A percentile compares a stretch with the other conserved stretches of the same genome.
These are phyloP conservation scores for Oxycera nigricornis DNA, from an alignment of 2,888 invertebrate species.

Conservation along the genomic window DNA sequence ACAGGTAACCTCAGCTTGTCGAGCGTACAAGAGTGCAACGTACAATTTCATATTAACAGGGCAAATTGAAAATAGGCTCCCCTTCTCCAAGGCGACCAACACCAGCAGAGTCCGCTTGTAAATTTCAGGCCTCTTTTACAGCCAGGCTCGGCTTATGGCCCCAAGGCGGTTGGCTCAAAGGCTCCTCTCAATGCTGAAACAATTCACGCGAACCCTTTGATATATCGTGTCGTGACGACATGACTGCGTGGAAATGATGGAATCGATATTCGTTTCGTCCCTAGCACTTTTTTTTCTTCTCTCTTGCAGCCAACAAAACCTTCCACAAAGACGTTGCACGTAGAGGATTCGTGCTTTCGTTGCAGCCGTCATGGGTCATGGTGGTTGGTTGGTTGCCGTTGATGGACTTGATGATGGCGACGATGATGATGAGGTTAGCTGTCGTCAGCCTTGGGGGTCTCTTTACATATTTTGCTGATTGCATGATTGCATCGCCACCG, in stretches of 20 bases:
- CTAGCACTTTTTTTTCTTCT: not conserved
- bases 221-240: not conserved
- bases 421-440: constrained; percentile 20
- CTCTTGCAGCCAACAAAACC: not conserved
- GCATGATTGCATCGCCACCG: constrained; percentile 29
- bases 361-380: not conserved
- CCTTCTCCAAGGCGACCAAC: too few relatives aligned
- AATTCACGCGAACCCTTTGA: constrained; percentile 23
- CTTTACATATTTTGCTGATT: constrained; percentile 23
- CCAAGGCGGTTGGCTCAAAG: too few relatives aligned
- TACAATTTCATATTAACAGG: too few relatives aligned
- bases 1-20: constrained; percentile 13
- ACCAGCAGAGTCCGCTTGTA: too few relatives aligned
- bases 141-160: too few relatives aligned
- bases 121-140: too few relatives aligned
- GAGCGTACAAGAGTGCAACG: too few relatives aligned
- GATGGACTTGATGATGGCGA: not conserved
- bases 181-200: not conserved
- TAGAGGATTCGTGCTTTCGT: not conserved
- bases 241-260: not conserved
- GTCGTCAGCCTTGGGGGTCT: constrained; percentile 21
- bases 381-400: not conserved
- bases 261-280: constrained; percentile 13
- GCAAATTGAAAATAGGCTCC: too few relatives aligned
- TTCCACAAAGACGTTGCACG: not conserved